Evolutionary conservation across 1,140 invertebrate species (phyloP), one percentile per base, ranked within the genome.

Genomic region (Streblospio benedicti): DNA sequence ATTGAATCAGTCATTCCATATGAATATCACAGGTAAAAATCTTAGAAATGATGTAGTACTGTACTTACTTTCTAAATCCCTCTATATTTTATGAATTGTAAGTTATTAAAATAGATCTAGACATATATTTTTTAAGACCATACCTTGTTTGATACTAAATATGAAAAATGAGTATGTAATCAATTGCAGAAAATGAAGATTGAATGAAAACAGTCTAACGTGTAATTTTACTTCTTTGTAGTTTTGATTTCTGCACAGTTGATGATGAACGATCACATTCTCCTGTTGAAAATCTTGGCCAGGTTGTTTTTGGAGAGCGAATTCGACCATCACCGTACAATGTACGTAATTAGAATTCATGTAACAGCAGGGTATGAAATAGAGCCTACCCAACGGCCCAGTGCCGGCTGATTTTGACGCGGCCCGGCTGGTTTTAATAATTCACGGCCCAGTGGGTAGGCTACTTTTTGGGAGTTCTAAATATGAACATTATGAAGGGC

Each of bases 261-360:
- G 83, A 85, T 68, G 84, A 88, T 65, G 81, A 82, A 43, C 81
- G 87, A 64, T 55, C 66, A 18, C 12, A 47, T 0, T 32, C 41
- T 87, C 88, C n/a, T 35, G 89, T 91, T 4, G 95, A 99, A 80
- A 99, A 99, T 75, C 82, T 98, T 38, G 96, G 96, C 1, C 96
- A 99, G 81, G 93, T 99, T 53, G 88, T 99, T 0, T 98, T 99
- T 81, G 96, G 96, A 43, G 95, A 99, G 79, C 83, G 96, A 69
- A 97, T 99, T 69, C 79, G 91, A 51, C 87, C 91, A 2, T 96
- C 93, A 52, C 87, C 87, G 2, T 97, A 97, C 67, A 85, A 87
- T 73, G 86, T 85, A 71, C 66, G 55, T 66, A n/a, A n/a, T n/a
- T n/a, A n/a, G n/a, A 14, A 31, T 23, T 9, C 5, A 41, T 25